Conservation (phyloP, 2,797 vertebrate species). For the Cyprinella venusta region DNA sequence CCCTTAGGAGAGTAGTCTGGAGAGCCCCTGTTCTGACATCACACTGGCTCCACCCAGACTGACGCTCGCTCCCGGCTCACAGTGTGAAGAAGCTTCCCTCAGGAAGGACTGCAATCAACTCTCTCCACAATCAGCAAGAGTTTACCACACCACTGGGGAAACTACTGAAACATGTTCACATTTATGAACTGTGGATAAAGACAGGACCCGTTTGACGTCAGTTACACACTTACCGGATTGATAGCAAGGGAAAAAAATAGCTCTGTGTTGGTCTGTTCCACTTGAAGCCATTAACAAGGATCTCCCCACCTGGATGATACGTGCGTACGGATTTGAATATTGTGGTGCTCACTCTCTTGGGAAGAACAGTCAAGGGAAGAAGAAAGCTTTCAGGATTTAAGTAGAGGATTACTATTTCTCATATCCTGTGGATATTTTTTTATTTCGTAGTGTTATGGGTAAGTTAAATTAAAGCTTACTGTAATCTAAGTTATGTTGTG, state of each 20-base stretch:
- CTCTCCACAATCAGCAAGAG: slow-evolving; percentile 61
- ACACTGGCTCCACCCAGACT: slow-evolving; percentile 71
- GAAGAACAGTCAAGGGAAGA: slow-evolving; percentile 65
- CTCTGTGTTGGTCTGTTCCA: slow-evolving; percentile 56
- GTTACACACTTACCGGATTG: slow-evolving; percentile 24
- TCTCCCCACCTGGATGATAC: slow-evolving; percentile 70
- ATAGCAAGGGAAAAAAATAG: neutral
- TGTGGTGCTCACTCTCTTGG: slow-evolving; percentile 53
- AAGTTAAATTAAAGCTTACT: slow-evolving; percentile 33
- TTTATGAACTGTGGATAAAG: slow-evolving; percentile 13
- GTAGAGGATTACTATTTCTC: slow-evolving; percentile 50
- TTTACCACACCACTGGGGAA: slow-evolving; percentile 9
- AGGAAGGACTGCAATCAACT: slow-evolving; percentile 65
- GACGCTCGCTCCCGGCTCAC: slow-evolving; percentile 68
- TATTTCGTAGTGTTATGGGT: slow-evolving; percentile 33
- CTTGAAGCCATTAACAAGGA: slow-evolving; percentile 64
- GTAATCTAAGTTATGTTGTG: neutral
- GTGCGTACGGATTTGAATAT: slow-evolving; percentile 67
- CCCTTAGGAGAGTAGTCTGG: slow-evolving; percentile 59
- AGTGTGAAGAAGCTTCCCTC: slow-evolving; percentile 76
- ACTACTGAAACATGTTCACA: slow-evolving; percentile 14
- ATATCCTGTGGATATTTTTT: slow-evolving; percentile 30
- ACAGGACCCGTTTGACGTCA: neutral
- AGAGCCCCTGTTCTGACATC: slow-evolving; percentile 76
- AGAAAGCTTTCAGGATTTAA: slow-evolving; percentile 51